Conservation (phyloP, 2,797 vertebrate genomes). For the Xiphophorus birchmanni region DNA sequence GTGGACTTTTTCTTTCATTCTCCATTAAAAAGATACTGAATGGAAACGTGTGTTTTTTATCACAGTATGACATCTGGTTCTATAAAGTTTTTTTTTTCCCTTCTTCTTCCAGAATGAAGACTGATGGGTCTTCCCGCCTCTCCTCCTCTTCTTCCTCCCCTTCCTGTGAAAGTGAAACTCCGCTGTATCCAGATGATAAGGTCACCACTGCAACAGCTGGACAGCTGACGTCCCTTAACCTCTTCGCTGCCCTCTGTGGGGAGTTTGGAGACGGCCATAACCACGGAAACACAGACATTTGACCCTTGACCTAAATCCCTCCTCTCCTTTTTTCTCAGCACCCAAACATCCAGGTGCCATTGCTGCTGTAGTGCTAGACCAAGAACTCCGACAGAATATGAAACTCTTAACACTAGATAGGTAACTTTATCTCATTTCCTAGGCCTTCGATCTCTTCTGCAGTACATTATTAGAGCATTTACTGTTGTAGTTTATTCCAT, state of each 20-base stretch:
- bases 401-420: conserved; percentile 57
- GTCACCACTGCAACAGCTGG: conserved; percentile 75
- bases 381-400: conserved; percentile 48
- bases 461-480: conserved; percentile 61
- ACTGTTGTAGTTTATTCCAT: conserved; percentile 51
- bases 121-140: conserved; percentile 27
- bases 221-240: conserved; percentile 72
- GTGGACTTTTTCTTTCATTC: background rate
- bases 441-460: conserved; percentile 60
- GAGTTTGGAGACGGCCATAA: conserved; percentile 64
- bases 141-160: conserved; percentile 21
- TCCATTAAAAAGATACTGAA: background rate
- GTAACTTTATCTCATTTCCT: conserved; percentile 68
- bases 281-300: conserved; percentile 78
- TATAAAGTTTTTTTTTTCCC: conserved; percentile 1
- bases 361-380: conserved; percentile 76
- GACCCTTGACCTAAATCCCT: conserved; percentile 67
- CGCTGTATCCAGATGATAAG: conserved; percentile 57
- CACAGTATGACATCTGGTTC: background rate
- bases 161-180: conserved; percentile 57
- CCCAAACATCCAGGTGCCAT: conserved; percentile 73
- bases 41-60: background rate
- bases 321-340: conserved; percentile 55
- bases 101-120: conserved; percentile 76
- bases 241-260: conserved; percentile 48